phyloP scores from a whole-genome alignment of 2,888 invertebrate genomes.

The Phragmatobia fuliginosa region DNA sequence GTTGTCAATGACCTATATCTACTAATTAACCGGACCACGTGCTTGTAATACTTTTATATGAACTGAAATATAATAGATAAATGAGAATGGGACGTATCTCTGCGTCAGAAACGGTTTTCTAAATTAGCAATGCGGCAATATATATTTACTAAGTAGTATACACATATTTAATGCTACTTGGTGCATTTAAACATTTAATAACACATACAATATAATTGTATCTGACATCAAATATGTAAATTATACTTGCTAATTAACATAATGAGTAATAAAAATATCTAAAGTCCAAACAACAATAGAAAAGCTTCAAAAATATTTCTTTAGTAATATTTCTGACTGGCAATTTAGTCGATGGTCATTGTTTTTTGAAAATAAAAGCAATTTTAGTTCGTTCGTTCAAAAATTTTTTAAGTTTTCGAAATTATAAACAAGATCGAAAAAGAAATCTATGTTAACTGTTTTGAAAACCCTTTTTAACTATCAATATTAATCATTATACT shows the following conservation, averaged over 20 bases:
- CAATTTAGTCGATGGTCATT: background rate
- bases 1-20: background rate
- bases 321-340: background rate
- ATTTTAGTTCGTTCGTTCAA: too few relatives aligned
- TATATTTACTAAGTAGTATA: too few relatives aligned
- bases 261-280: background rate
- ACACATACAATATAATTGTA: too few relatives aligned
- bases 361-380: too few relatives aligned
- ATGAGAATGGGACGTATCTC: background rate
- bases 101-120: background rate
- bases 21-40: background rate
- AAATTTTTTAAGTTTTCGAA: too few relatives aligned
- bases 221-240: background rate
- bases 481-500: too few relatives aligned
- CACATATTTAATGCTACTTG: too few relatives aligned
- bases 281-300: background rate
- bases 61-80: background rate
- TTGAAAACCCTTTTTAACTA: too few relatives aligned
- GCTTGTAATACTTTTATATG: background rate
- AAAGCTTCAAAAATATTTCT: background rate
- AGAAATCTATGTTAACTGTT: background rate
- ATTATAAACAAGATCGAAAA: background rate
- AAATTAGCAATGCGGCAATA: too few relatives aligned
- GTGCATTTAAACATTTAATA: too few relatives aligned
- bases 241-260: background rate